phyloP scores from a whole-genome alignment of 2,113 vertebrate genomes.

The Nipponia nippon region DNA sequence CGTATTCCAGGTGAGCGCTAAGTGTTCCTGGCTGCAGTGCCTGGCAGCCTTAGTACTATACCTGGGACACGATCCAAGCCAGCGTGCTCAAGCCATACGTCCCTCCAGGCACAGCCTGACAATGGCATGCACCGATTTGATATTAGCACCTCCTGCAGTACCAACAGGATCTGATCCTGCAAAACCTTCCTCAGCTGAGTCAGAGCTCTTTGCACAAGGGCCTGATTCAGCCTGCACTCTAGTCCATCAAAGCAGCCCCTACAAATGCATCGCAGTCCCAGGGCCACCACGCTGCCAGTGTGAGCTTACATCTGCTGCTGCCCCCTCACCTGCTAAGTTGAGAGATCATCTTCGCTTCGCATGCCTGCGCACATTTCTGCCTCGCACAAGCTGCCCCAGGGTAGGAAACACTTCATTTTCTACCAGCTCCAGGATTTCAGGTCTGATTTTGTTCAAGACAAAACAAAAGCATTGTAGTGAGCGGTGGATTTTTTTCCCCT shows the following conservation, averaged over 20 bases:
- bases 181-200: neutral
- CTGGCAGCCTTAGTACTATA: constrained; percentile 12
- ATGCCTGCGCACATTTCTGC: neutral
- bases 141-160: neutral
- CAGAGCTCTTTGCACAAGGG: neutral
- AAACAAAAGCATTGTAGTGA: neutral
- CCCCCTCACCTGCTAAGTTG: neutral
- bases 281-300: fast-evolving
- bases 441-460: neutral
- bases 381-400: neutral
- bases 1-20: constrained; percentile 51
- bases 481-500: neutral
- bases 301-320: neutral
- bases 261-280: no score
- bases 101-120: neutral
- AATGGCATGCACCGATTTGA: neutral
- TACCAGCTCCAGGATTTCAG: neutral
- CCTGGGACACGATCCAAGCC: constrained; percentile 13
- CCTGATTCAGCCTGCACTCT: neutral
- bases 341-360: neutral
- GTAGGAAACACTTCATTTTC: neutral
- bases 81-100: neutral
- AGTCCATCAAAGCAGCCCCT: neutral
- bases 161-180: neutral
- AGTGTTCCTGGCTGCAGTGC: constrained; percentile 19